phyloP scores from a whole-genome alignment of 2,888 invertebrate species.

The Ashinkailepas kermadecensis region DNA sequence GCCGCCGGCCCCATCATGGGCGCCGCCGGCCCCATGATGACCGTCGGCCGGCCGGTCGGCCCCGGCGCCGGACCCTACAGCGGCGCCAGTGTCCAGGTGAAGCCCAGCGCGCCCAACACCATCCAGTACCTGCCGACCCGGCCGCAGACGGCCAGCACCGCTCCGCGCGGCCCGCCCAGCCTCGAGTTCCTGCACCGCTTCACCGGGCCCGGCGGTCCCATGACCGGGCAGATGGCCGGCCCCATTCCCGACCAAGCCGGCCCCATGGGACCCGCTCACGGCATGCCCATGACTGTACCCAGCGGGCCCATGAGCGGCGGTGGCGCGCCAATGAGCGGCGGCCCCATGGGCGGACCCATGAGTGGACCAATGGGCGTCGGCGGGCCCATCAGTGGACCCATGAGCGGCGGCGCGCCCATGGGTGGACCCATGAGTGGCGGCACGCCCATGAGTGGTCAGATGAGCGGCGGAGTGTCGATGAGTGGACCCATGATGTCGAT shows the following conservation, averaged over 20 bases:
- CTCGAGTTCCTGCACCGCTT: slow-evolving; percentile 82
- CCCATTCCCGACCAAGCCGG: slow-evolving; percentile 40
- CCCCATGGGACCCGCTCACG: slow-evolving; percentile 13
- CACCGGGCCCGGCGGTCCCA: slow-evolving; percentile 37
- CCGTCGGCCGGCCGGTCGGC: too few relatives aligned
- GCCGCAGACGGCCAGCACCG: slow-evolving; percentile 66
- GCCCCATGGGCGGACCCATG: slow-evolving; percentile 26
- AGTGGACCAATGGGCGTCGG: not conserved
- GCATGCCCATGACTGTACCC: slow-evolving; percentile 33
- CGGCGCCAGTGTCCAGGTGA: slow-evolving; percentile 51
- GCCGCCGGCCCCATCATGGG: too few relatives aligned
- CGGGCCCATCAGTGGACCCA: not conserved
- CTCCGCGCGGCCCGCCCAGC: slow-evolving; percentile 73
- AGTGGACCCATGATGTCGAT: not conserved
- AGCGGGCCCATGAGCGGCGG: slow-evolving; percentile 30
- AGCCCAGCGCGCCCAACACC: slow-evolving; percentile 93
- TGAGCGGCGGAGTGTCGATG: slow-evolving; percentile 30
- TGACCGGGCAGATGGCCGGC: slow-evolving; percentile 31
- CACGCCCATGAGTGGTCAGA: slow-evolving; percentile 35
- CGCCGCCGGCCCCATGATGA: too few relatives aligned
- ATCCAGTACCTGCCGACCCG: slow-evolving; percentile 95
- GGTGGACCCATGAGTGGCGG: slow-evolving; percentile 24
- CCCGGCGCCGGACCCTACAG: slow-evolving; percentile 27
- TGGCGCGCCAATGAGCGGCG: slow-evolving; percentile 23
- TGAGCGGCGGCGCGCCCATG: not conserved